Base-by-base conservation (phyloP, 2,888 invertebrate genomes). In the Trimorus sp. region DNA sequence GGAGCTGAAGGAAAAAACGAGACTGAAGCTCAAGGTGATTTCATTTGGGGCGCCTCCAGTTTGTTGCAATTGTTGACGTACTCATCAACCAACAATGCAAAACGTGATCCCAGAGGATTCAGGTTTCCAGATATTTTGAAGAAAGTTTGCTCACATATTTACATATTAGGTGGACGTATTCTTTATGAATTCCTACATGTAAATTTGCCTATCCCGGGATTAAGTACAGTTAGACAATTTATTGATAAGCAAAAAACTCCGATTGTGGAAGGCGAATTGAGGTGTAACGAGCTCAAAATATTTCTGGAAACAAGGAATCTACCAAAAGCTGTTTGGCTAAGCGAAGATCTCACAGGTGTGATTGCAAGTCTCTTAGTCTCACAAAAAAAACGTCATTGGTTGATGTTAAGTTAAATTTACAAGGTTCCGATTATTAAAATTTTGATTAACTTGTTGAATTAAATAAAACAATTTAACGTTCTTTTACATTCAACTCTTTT, bases 311-410 rank as follows among this genome's bases (percentile, higher is more conserved):
- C 26, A 5, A 66, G 77, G 63, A 79, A 83, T 26, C 79, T 83
- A 37, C 80, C 83, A 6, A 53, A 49, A 38, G 14, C 40, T 11
- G 77, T 86, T 14, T 86, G 84, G 83, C 15, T 86, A 7, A 58
- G 58, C 16, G 58, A 58, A 58, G 58, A 58, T 58, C 14, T 14
- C 6, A 58, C 58, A 4, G 36, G 73, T n/a, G n/a, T n/a, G n/a
- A n/a, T n/a, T n/a, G n/a, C n/a, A n/a, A n/a, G n/a, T n/a, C n/a
- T n/a, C n/a, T n/a, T n/a, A n/a, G n/a, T n/a, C n/a, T n/a, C n/a
- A n/a, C n/a, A n/a, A n/a, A n/a, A n/a, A n/a, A n/a, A n/a, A n/a
- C n/a, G n/a, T n/a, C n/a, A n/a, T n/a, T n/a, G n/a, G n/a, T n/a
- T n/a, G n/a, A n/a, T n/a, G n/a, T n/a, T n/a, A n/a, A n/a, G n/a